These are phyloP conservation scores for Sphaeramia orbicularis DNA, from an alignment of 2,797 vertebrate genomes.

Conservation along the genomic window DNA sequence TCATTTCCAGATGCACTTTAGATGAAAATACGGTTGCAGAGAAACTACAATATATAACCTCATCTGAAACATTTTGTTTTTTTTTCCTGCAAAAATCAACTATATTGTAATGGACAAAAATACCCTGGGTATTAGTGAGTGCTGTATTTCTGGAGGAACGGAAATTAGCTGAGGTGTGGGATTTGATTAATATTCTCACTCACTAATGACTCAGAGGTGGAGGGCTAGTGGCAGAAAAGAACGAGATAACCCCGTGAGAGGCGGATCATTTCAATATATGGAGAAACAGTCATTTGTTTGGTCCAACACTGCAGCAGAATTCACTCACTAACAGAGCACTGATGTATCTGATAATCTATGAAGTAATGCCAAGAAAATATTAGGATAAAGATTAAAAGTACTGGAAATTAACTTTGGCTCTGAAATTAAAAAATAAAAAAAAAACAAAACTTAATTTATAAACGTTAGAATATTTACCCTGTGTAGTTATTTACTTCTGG, in stretches of 20 bases:
- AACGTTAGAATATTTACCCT: no score
- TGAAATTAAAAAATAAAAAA: no score
- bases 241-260: conserved; percentile 15
- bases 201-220: conserved; percentile 48
- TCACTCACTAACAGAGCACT: no score
- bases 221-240: conserved; percentile 25
- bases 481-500: no score
- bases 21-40: background rate
- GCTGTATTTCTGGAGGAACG: conserved; percentile 64
- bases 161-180: conserved; percentile 65
- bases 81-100: conserved; percentile 39
- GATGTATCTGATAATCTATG: no score
- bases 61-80: conserved; percentile 24
- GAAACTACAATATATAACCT: conserved; percentile 8
- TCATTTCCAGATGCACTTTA: conserved; percentile 10
- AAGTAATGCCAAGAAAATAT: no score
- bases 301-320: no score
- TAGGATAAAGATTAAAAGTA: no score
- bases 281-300: background rate
- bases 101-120: conserved; percentile 39
- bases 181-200: conserved; percentile 66
- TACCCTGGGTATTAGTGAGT: conserved; percentile 37
- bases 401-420: no score
- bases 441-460: no score
- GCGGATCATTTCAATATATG: background rate